Percentiles rank a stretch among this genome's conserved stretches.
phyloP scores from a whole-genome alignment of 2,888 invertebrate species.

The Amphimallon solstitiale region DNA sequence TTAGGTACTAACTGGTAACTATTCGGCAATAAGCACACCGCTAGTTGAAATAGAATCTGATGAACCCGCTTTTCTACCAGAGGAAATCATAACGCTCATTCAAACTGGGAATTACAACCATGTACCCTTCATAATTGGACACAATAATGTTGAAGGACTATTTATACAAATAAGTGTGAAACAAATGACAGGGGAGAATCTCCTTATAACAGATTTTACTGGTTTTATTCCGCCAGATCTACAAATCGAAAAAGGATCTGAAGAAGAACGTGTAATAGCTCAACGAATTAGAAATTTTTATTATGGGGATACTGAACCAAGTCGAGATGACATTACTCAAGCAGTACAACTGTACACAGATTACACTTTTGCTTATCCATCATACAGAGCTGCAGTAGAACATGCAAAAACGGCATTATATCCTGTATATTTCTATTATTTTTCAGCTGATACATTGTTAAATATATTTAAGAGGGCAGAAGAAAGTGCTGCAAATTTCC shows the following conservation, averaged over 20 bases:
- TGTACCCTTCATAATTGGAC: conserved; percentile 41
- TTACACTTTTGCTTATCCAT: conserved; percentile 5
- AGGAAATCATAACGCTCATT: conserved; percentile 35
- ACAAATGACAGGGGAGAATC: conserved; percentile 28
- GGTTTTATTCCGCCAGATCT: conserved; percentile 39
- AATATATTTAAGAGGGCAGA: conserved; percentile 14
- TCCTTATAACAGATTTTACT: conserved; percentile 28
- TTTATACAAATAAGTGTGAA: conserved; percentile 32
- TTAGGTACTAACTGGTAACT: neutral
- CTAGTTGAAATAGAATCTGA: conserved; percentile 39
- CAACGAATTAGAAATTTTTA: conserved; percentile 24
- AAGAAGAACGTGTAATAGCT: conserved; percentile 15
- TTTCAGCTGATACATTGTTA: conserved; percentile 22
- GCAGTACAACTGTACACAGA: conserved; percentile 17
- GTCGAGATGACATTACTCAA: conserved; percentile 13
- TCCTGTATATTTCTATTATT: conserved; percentile 37
- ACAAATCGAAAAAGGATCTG: conserved; percentile 27
- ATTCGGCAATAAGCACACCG: conserved; percentile 4
- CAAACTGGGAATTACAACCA: conserved; percentile 39
- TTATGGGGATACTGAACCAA: conserved; percentile 37
- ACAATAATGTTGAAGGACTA: conserved; percentile 42
- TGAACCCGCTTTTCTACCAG: conserved; percentile 41
- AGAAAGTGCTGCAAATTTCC: neutral
- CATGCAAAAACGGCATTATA: conserved; percentile 7
- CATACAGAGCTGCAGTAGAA: conserved; percentile 15